Conservation (phyloP, 2,888 invertebrate genomes). For the Disparrhopalites patrizii region DNA sequence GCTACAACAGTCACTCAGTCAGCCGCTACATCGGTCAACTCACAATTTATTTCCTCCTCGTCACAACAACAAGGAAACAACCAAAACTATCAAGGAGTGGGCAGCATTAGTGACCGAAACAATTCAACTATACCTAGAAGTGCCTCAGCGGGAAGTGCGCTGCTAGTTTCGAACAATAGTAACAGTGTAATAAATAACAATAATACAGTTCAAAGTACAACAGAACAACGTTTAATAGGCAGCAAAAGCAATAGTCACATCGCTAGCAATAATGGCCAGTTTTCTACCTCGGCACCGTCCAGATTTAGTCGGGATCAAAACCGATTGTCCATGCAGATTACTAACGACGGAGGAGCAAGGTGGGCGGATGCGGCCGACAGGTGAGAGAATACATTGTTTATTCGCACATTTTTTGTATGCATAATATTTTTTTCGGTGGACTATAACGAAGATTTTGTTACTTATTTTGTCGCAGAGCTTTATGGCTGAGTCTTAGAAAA, state of each 20-base stretch:
- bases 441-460: background rate
- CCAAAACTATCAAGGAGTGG: background rate
- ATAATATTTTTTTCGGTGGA: background rate
- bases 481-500: constrained; percentile 59
- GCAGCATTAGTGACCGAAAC: background rate
- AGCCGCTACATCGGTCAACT: background rate
- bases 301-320: constrained; percentile 58
- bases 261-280: constrained; percentile 20
- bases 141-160: constrained; percentile 26
- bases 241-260: constrained; percentile 31
- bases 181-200: constrained; percentile 5
- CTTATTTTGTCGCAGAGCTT: constrained; percentile 36
- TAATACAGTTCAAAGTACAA: constrained; percentile 14
- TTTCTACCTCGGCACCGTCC: constrained; percentile 12
- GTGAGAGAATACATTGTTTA: constrained; percentile 40
- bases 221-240: constrained; percentile 4
- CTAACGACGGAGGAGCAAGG: constrained; percentile 64
- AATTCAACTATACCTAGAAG: constrained; percentile 20
- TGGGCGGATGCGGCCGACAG: constrained; percentile 83
- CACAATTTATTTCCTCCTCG: background rate
- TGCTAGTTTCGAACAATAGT: background rate
- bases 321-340: constrained; percentile 79
- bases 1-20: constrained; percentile 1
- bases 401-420: constrained; percentile 1
- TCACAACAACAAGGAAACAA: background rate